Base-by-base conservation (phyloP, 2,113 vertebrate genomes). In the Odontophorus gujanensis region DNA sequence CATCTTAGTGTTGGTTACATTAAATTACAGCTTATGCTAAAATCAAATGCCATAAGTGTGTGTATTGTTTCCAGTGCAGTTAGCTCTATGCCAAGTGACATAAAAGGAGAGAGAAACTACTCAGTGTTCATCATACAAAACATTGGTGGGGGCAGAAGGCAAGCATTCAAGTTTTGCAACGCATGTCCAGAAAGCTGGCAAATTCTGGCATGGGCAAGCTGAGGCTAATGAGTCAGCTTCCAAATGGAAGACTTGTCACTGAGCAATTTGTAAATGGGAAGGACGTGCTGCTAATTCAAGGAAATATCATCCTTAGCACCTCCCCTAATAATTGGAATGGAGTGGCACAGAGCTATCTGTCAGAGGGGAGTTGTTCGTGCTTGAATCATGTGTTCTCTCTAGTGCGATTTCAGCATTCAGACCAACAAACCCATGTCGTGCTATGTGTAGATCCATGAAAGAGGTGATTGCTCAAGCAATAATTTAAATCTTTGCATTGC, bases 241-340 rank as follows among this genome's bases (percentile, higher is more conserved):
- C 89, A 87, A 91, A 74, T 81, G 87, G 78, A 94, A 89, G 94
- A 85, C 50, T 89, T 82, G 89, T 89, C 91, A 67, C 86, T 32
- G 72, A 83, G 85, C 82, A 95, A 48, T 91, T 88, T 92, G 90
- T 92, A 88, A 93, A 72, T 86, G 85, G 92, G 88, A 93, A 85
- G 63, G 38, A 67, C 92, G 85, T 68, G 21, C 51, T 92, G 68
- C 90, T 90, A 93, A 90, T 86, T 93, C 85, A 93, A 77, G 61
- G 87, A 82, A 93, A 82, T 74, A 69, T 36, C 18, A 14, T 92
- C 5, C 3, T 82, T 58, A 77, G 67, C 85, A 71, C 87, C 78
- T 92, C 85, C 79, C 72, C 59, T 93, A 63, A 57, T 85, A 85
- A 89, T 87, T 92, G 81, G 38, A 89, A 87, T 42, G 69, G 32